Conservation (phyloP, 2,797 vertebrate genomes). For the Setipinna tenuifilis region DNA sequence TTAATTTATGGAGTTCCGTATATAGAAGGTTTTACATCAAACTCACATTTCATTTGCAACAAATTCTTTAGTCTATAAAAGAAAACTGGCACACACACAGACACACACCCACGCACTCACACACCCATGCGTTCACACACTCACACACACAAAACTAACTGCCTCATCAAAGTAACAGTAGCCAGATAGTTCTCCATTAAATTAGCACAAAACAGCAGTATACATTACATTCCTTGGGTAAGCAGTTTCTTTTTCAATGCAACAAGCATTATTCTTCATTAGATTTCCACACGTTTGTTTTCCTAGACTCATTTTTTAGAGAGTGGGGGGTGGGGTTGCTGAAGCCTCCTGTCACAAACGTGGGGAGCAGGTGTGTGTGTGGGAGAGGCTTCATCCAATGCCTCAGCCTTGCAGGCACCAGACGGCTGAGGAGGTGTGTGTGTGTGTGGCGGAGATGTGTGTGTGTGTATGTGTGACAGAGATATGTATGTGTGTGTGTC, state of each 20-base stretch:
- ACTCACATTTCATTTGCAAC: constrained; percentile 38
- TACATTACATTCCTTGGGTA: constrained; percentile 76
- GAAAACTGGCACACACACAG: constrained; percentile 35
- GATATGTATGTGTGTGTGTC: too few relatives aligned
- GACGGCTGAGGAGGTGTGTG: constrained; percentile 25
- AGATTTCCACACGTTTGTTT: constrained; percentile 44
- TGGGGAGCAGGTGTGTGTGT: constrained; percentile 23
- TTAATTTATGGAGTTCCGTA: constrained; percentile 1
- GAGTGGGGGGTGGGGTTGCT: background rate
- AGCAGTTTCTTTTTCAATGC: constrained; percentile 50
- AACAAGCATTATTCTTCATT: constrained; percentile 37
- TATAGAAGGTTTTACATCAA: constrained; percentile 27
- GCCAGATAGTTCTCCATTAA: constrained; percentile 71
- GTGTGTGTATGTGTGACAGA: too few relatives aligned
- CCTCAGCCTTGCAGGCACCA: constrained; percentile 16
- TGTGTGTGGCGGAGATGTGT: background rate
- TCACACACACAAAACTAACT: background rate
- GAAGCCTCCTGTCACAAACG: background rate
- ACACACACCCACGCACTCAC: constrained; percentile 30
- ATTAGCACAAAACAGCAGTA: constrained; percentile 70
- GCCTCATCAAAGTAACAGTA: constrained; percentile 56
- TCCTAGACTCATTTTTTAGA: constrained; percentile 38
- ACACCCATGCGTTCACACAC: too few relatives aligned
- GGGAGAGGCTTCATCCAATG: background rate
- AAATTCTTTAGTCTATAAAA: constrained; percentile 55